Conservation (phyloP, 2,888 invertebrate species). For the Meiosimyza decipiens region DNA sequence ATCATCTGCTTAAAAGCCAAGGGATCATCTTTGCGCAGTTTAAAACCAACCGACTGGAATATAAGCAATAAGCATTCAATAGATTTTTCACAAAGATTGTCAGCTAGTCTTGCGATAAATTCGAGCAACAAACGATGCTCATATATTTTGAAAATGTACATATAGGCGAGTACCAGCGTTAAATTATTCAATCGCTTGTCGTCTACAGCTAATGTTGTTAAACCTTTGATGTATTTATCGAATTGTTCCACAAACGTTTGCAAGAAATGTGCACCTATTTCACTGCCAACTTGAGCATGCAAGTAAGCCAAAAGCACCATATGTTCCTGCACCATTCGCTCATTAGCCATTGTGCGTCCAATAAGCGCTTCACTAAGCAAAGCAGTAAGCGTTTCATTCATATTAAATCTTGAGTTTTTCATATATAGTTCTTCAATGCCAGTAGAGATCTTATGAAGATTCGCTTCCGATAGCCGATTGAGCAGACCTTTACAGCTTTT, state of each 20-base stretch:
- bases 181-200: slow-evolving; percentile 87
- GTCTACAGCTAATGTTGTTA: slow-evolving; percentile 70
- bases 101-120: slow-evolving; percentile 76
- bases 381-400: slow-evolving; percentile 79
- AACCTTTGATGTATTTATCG: slow-evolving; percentile 68
- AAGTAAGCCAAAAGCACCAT: slow-evolving; percentile 83
- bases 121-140: slow-evolving; percentile 83
- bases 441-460: slow-evolving; percentile 84
- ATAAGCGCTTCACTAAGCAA: slow-evolving; percentile 80
- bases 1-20: slow-evolving; percentile 80
- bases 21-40: slow-evolving; percentile 88
- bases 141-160: slow-evolving; percentile 91
- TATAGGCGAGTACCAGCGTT: slow-evolving; percentile 78
- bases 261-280: slow-evolving; percentile 90
- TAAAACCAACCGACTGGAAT: slow-evolving; percentile 84
- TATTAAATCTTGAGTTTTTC: slow-evolving; percentile 82
- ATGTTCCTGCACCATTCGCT: slow-evolving; percentile 85
- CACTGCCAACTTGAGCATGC: slow-evolving; percentile 90
- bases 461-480: slow-evolving; percentile 88
- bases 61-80: slow-evolving; percentile 86
- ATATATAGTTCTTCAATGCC: slow-evolving; percentile 85
- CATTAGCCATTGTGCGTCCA: slow-evolving; percentile 73
- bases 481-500: slow-evolving; percentile 87
- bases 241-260: slow-evolving; percentile 79
- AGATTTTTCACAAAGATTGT: slow-evolving; percentile 77